Evolutionary conservation across 1,140 invertebrate species (phyloP), one percentile per base, ranked within the genome.

Genomic region (Bombus cullumanus): DNA sequence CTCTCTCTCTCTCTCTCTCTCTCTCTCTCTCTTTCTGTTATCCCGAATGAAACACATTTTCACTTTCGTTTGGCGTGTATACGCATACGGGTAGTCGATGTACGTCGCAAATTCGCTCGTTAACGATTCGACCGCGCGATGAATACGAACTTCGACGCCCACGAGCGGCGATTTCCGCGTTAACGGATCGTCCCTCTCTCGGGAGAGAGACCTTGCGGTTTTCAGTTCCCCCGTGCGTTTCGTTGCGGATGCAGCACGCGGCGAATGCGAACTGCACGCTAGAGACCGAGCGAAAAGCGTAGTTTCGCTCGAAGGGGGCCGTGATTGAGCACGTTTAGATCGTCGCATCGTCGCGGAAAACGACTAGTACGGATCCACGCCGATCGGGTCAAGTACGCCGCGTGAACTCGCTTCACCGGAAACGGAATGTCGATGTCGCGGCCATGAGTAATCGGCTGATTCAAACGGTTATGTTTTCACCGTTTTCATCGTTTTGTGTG

Each of bases 191-290:
- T 80, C 68, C 79, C 74, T 77, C 77, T 72, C 83, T n/a, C 83
- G 64, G 37, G 47, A 59, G n/a, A n/a, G 77, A 88, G 87, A 87
- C 85, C 87, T 88, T 85, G 87, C 76, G 85, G 64, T 84, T 88
- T 88, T 77, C 86, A 86, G 79, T 78, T 78, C 84, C 57, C 59
- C 57, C 66, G 76, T 31, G 81, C 64, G 82, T 84, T 88, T 69
- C 85, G 81, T 83, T 79, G 80, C 62, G 77, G 81, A 88, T 69
- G 87, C 78, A 77, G 37, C 57, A 62, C 34, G 81, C 83, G 39
- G 72, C 62, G 47, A 72, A 76, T 28, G 37, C 57, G 39, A 64
- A 31, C 76, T 39, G 31, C 10, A 43, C 75, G 47, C 28, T 37
- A 53, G 62, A 37, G 31, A 28, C 62, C 25, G 34, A 66, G 64